Evolutionary conservation across 2,113 vertebrate species (phyloP).

Genomic region (Acrocephalus arundinaceus): DNA sequence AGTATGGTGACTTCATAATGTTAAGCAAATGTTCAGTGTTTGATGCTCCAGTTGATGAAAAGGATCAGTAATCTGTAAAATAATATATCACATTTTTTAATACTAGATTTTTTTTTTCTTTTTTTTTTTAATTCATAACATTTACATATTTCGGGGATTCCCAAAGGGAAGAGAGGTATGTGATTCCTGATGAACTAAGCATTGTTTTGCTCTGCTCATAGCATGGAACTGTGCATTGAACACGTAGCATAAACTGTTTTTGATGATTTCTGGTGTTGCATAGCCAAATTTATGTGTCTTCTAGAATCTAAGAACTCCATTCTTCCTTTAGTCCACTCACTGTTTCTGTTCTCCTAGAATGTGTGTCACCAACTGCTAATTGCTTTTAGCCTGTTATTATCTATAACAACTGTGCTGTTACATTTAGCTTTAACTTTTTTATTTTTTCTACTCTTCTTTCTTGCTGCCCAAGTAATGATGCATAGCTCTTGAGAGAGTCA

Average conservation of each 20-base stretch:
- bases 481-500: neutral
- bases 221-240: conserved; percentile 1
- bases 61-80: neutral
- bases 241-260: neutral
- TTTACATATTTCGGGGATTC: conserved; percentile 74
- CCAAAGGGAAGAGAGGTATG: conserved; percentile 85
- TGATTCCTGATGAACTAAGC: conserved; percentile 24
- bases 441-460: neutral
- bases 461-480: neutral
- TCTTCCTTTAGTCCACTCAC: neutral
- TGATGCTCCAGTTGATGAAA: neutral
- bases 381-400: neutral
- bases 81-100: conserved; percentile 39
- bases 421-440: neutral
- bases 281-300: neutral
- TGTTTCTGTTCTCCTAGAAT: neutral
- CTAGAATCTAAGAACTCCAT: neutral
- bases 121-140: conserved; percentile 64
- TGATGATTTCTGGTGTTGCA: neutral
- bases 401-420: neutral
- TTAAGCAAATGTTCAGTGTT: neutral
- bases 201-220: conserved; percentile 20
- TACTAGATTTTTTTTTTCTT: neutral
- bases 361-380: neutral
- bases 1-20: neutral